These are phyloP conservation scores for Acrobeloides nanus DNA, from an alignment of 2,888 invertebrate genomes.

Conservation along the genomic window DNA sequence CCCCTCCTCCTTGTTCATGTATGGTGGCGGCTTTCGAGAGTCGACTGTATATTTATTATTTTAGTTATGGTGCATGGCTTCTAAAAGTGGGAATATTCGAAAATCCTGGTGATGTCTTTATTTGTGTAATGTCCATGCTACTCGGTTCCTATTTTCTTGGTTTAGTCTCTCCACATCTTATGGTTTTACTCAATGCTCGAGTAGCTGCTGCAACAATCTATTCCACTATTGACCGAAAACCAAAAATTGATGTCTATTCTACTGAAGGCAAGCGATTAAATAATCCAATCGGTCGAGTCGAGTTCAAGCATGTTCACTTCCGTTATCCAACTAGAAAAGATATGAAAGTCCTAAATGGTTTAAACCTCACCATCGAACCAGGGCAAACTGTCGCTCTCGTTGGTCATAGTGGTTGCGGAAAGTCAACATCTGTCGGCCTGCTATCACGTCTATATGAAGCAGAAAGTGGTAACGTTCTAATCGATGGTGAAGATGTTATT, in stretches of 20 bases:
- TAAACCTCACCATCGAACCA: constrained; percentile 40
- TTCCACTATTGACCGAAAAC: constrained; percentile 35
- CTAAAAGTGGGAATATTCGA: constrained; percentile 15
- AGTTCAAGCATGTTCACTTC: constrained; percentile 42
- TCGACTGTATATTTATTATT: background rate
- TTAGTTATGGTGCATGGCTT: constrained; percentile 21
- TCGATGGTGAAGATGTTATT: constrained; percentile 25
- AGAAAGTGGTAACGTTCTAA: constrained; percentile 21
- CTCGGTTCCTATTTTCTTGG: constrained; percentile 37
- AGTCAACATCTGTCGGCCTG: constrained; percentile 69
- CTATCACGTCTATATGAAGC: constrained; percentile 59
- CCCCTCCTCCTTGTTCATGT: no score
- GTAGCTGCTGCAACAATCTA: constrained; percentile 46
- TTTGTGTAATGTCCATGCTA: constrained; percentile 22
- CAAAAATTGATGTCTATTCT: constrained; percentile 37
- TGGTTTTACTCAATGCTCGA: constrained; percentile 41
- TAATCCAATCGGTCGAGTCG: constrained; percentile 18
- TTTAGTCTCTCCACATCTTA: constrained; percentile 39
- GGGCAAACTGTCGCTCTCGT: constrained; percentile 55
- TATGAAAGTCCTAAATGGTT: constrained; percentile 13
- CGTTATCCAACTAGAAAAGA: constrained; percentile 35
- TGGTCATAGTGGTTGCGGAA: constrained; percentile 65
- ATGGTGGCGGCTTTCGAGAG: background rate
- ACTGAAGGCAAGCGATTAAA: constrained; percentile 22
- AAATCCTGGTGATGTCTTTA: constrained; percentile 22